Conservation (phyloP, 2,797 vertebrate genomes). For the Megaceryle alcyon region DNA sequence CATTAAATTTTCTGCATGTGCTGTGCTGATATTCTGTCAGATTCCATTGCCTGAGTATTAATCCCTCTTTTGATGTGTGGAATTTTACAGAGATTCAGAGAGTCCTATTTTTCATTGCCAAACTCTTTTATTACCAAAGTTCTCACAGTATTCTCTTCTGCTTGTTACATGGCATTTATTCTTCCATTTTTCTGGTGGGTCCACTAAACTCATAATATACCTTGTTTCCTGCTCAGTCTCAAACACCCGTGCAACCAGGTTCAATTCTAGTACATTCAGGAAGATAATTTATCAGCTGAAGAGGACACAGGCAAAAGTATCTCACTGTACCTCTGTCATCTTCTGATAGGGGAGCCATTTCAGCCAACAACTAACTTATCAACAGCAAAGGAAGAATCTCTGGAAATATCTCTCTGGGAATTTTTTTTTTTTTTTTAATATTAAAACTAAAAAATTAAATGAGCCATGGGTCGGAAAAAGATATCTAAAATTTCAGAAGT, state of each 20-base stretch:
- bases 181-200: neutral
- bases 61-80: neutral
- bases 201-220: neutral
- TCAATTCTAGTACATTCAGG: neutral
- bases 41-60: conserved; percentile 31
- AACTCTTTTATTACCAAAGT: neutral
- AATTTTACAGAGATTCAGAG: neutral
- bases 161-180: neutral
- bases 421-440: neutral
- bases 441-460: neutral
- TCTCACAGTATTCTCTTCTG: neutral
- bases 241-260: neutral
- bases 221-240: neutral
- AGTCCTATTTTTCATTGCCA: conserved; percentile 2
- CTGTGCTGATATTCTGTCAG: conserved; percentile 22
- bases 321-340: neutral
- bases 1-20: conserved; percentile 6
- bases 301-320: neutral
- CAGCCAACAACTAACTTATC: neutral
- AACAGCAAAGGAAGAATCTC: neutral
- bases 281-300: neutral
- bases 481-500: neutral
- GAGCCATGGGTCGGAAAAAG: neutral
- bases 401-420: neutral
- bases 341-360: neutral